Evolutionary conservation across 2,888 invertebrate genomes (phyloP).

Genomic region (Drosophila birchii): DNA sequence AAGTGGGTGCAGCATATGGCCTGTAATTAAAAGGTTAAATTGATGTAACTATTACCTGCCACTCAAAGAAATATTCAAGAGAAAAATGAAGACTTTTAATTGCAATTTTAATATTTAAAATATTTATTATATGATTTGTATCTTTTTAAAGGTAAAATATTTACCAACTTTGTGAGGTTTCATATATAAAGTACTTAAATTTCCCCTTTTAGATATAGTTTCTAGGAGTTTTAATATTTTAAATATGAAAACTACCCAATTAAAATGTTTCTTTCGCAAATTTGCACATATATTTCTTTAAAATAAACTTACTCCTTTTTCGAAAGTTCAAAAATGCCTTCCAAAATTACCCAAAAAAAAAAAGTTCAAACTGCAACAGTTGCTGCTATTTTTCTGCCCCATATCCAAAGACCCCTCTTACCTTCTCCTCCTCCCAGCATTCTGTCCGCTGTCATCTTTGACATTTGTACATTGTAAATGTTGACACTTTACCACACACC

Average conservation of each 20-base stretch:
- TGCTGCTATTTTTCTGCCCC: conserved; percentile 48
- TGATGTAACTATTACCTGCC: conserved; percentile 69
- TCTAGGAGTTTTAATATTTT: not conserved
- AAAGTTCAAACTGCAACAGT: conserved; percentile 56
- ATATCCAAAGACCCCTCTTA: not conserved
- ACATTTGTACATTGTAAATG: conserved; percentile 84
- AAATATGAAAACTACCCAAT: too few species aligned
- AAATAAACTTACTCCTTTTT: not conserved
- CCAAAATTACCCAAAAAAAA: not conserved
- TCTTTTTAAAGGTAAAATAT: not conserved
- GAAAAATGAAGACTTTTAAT: not conserved
- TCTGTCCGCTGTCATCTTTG: conserved; percentile 79
- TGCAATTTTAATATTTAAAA: not conserved
- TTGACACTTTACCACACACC: conserved; percentile 84
- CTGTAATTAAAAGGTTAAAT: conserved; percentile 73
- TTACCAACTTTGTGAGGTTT: too few species aligned
- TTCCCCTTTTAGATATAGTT: too few species aligned
- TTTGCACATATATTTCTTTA: not conserved
- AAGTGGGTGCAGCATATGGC: conserved; percentile 78
- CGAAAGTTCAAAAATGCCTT: too few species aligned
- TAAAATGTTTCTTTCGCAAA: not conserved
- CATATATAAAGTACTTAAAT: too few species aligned
- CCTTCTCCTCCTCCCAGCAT: not conserved
- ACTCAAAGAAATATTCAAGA: conserved; percentile 1
- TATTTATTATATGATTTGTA: not conserved